Conservation (phyloP, 2,888 invertebrate species). For the Melinaea menophilus region DNA sequence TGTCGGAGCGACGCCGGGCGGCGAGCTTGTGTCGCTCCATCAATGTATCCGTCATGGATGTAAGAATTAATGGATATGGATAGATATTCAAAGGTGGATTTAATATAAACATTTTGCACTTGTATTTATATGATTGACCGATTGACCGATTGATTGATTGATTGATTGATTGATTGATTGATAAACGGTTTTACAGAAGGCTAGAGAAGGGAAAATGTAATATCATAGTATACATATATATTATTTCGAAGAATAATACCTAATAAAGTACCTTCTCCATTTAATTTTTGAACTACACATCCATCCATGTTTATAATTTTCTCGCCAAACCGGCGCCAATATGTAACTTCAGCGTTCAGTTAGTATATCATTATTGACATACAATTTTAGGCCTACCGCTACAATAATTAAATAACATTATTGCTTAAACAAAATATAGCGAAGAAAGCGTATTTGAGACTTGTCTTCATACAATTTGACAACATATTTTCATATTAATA, state of each 20-base stretch:
- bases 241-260: neutral
- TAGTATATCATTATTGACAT: neutral
- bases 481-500: no score
- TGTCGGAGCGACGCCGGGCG: conserved; percentile 47
- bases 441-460: no score
- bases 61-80: conserved; percentile 32
- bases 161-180: no score
- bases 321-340: conserved; percentile 39
- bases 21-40: conserved; percentile 54
- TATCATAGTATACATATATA: no score
- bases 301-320: conserved; percentile 27
- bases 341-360: conserved; percentile 3
- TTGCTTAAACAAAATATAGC: neutral
- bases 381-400: conserved; percentile 4
- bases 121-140: no score
- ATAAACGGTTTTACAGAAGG: no score
- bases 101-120: no score
- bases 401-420: neutral
- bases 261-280: neutral
- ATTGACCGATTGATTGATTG: no score
- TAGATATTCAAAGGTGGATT: conserved; percentile 11
- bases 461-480: no score
- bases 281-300: conserved; percentile 16
- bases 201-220: no score
- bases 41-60: conserved; percentile 45